Evolutionary conservation across 2,113 vertebrate species (phyloP).

Genomic region (Cygnus buccinator): DNA sequence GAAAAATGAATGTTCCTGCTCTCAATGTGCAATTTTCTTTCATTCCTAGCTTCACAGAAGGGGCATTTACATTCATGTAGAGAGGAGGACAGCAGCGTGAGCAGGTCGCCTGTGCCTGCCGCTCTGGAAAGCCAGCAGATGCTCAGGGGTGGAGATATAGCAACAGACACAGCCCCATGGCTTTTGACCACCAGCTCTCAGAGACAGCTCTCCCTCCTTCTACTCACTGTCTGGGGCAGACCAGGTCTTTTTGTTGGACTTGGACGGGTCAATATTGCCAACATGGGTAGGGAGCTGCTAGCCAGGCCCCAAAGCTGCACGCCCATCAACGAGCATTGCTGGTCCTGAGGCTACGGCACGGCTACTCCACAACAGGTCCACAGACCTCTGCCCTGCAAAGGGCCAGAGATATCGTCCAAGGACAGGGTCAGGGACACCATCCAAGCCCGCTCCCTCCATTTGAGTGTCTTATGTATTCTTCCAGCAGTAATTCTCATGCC

Average conservation of each 20-base stretch:
- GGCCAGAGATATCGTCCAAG: neutral
- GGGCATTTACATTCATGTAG: neutral
- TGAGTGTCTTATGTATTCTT: neutral
- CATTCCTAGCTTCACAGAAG: neutral
- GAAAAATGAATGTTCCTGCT: neutral
- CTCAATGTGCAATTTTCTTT: neutral
- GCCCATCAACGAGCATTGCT: accelerated
- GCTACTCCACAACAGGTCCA: neutral
- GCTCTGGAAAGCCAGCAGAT: neutral
- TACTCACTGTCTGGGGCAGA: neutral
- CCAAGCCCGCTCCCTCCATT: neutral
- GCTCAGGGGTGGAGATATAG: neutral
- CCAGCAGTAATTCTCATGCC: neutral
- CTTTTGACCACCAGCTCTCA: neutral
- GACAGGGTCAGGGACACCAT: neutral
- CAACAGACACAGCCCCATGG: neutral
- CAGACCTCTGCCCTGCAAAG: neutral
- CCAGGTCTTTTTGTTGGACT: neutral
- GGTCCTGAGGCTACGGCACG: neutral
- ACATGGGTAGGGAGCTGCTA: accelerated
- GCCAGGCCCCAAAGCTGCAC: neutral
- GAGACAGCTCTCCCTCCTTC: neutral
- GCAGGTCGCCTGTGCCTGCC: neutral
- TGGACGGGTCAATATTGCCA: neutral
- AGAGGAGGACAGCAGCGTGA: neutral